Evolutionary conservation across 2,113 vertebrate species (phyloP), one percentile per base, ranked within the genome.

Genomic region (Polyodon spathula): DNA sequence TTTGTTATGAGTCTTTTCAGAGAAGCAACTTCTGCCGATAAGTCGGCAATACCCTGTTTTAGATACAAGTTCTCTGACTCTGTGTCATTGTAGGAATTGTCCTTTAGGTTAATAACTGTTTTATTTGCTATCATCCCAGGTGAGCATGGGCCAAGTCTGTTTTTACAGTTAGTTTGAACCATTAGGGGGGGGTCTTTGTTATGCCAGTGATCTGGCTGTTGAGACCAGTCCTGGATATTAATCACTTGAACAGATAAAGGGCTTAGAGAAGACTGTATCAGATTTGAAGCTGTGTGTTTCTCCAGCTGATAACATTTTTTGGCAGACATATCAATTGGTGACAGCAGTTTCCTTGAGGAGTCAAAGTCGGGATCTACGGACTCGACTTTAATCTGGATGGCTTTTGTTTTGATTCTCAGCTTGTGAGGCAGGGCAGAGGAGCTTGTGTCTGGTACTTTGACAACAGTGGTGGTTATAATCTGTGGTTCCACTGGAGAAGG

Each of bases 371-470:
- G 80, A 66, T 98, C 94, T 0, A 91, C 59, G 6, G 91, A 73
- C 84, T 98, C 94, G 59, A 88, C 85, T 80, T 97, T 97, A 64
- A 98, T 88, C 74, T 91, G 93, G 80, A 91, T 81, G 77, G 87
- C 90, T 78, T 88, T 92, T 77, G 88, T 87, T 76, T 98, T 98
- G 71, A 98, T 89, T 51, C 95, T 79, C 59, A 98, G 90, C 78
- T 98, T 98, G 71, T 98, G 95, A 11, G 95, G 95, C 83, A 98
- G 72, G 63, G 94, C 94, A 9, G 94, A 90, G 55, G 90, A 81
- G 63, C 74, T 79, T 41, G 84, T 71, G 44, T 97, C 94, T 11
- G 94, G 92, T 67, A 95, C 93, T 73, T 94, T 97, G 57, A 90
- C 87, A 51, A 89, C 82, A 1, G 89, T 80, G 54, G 88, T 81